These are phyloP conservation scores for Spodoptera litura DNA, from an alignment of 1,140 invertebrate genomes.

Conservation along the genomic window DNA sequence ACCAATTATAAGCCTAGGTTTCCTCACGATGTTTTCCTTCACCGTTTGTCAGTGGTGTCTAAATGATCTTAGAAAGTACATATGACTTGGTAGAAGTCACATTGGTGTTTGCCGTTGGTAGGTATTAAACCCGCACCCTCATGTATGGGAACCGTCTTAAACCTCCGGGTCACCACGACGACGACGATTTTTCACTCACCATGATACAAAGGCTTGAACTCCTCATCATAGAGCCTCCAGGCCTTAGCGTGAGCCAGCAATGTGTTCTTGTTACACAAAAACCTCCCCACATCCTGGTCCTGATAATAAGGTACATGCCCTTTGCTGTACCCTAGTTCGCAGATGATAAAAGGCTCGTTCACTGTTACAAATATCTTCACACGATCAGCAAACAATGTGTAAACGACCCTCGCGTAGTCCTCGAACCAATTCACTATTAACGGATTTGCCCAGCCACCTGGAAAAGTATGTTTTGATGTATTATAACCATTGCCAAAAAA, in stretches of 20 bases:
- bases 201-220: slow-evolving; percentile 60
- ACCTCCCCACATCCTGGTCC: slow-evolving; percentile 77
- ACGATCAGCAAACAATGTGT: slow-evolving; percentile 87
- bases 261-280: slow-evolving; percentile 85
- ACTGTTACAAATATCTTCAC: slow-evolving; percentile 89
- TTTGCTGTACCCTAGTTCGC: slow-evolving; percentile 86
- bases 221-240: slow-evolving; percentile 86
- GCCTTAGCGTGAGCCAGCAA: slow-evolving; percentile 87
- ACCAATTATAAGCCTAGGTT: too few relatives aligned
- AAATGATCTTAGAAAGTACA: too few relatives aligned
- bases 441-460: slow-evolving; percentile 88
- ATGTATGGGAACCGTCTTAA: too few relatives aligned
- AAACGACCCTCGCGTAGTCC: slow-evolving; percentile 87
- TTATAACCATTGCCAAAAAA: too few relatives aligned
- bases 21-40: too few relatives aligned
- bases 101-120: too few relatives aligned
- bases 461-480: slow-evolving; percentile 1
- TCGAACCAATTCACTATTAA: slow-evolving; percentile 87
- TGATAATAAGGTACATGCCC: slow-evolving; percentile 79
- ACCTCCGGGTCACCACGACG: too few relatives aligned
- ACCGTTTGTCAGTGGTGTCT: too few relatives aligned
- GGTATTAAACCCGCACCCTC: too few relatives aligned
- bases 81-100: too few relatives aligned
- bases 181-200: slow-evolving; percentile 61
- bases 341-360: slow-evolving; percentile 88